These are phyloP conservation scores for Drosophila yakuba DNA, from an alignment of 1,140 invertebrate genomes.

Conservation along the genomic window DNA sequence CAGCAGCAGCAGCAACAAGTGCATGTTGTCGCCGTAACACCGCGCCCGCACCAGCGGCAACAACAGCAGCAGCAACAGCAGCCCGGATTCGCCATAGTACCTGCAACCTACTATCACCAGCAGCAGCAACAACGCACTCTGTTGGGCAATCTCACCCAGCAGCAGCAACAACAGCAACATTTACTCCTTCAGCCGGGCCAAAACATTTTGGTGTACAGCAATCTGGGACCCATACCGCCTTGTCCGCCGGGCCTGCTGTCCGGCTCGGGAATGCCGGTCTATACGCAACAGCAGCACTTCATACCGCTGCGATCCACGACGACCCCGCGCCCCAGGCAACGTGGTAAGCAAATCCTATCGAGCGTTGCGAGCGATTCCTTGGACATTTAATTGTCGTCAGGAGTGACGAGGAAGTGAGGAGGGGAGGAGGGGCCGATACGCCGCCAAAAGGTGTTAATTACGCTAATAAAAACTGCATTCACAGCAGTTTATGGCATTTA, in stretches of 20 bases:
- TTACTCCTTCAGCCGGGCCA: conserved; percentile 68
- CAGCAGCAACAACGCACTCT: conserved; percentile 66
- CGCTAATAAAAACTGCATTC: conserved; percentile 77
- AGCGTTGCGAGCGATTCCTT: conserved; percentile 11
- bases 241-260: conserved; percentile 71
- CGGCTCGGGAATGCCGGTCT: conserved; percentile 58
- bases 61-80: conserved; percentile 55
- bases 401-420: background rate
- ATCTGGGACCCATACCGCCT: conserved; percentile 71
- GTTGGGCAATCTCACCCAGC: conserved; percentile 62
- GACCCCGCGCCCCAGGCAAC: conserved; percentile 64
- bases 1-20: conserved; percentile 63
- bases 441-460: conserved; percentile 71
- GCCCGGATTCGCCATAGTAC: conserved; percentile 46
- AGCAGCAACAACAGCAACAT: conserved; percentile 63
- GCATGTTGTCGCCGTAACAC: conserved; percentile 64
- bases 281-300: conserved; percentile 71
- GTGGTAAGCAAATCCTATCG: conserved; percentile 63
- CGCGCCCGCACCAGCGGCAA: conserved; percentile 49
- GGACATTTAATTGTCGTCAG: conserved; percentile 54
- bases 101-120: conserved; percentile 57
- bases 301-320: conserved; percentile 71
- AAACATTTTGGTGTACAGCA: conserved; percentile 77
- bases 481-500: conserved; percentile 67
- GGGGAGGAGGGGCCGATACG: background rate